phyloP scores from a whole-genome alignment of 2,113 vertebrate species.

The Uria aalge region DNA sequence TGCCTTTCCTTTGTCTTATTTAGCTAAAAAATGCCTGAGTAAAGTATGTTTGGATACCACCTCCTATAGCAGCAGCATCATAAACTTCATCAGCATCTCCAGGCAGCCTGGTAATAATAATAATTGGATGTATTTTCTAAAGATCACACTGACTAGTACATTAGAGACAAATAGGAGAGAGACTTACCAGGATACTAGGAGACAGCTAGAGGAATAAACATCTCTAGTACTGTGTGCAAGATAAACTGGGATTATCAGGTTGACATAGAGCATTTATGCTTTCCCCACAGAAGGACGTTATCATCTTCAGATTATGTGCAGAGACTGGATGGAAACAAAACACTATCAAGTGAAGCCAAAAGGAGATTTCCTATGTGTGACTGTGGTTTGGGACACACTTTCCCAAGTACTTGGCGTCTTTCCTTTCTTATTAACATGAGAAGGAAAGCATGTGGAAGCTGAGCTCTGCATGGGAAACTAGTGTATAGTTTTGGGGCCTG shows the following conservation, averaged over 20 bases:
- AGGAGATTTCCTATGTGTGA: background rate
- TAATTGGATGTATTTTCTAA: background rate
- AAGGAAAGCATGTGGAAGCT: background rate
- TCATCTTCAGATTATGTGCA: background rate
- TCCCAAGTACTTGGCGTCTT: background rate
- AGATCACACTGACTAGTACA: background rate
- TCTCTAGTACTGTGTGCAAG: background rate
- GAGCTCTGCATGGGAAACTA: background rate
- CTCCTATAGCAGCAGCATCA: background rate
- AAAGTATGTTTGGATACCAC: background rate
- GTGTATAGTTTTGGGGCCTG: background rate
- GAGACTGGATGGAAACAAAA: background rate
- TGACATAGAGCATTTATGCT: background rate
- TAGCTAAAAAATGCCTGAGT: background rate
- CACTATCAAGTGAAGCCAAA: background rate
- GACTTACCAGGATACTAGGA: background rate
- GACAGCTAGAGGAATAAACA: background rate
- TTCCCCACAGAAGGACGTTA: background rate
- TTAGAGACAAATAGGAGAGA: background rate
- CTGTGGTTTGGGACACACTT: background rate
- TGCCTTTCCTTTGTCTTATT: background rate
- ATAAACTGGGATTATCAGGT: background rate
- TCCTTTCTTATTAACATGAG: background rate
- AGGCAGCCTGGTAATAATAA: background rate
- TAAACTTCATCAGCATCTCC: background rate